These are phyloP conservation scores for Strigamia transsilvanica DNA, from an alignment of 2,888 invertebrate species.

Conservation along the genomic window DNA sequence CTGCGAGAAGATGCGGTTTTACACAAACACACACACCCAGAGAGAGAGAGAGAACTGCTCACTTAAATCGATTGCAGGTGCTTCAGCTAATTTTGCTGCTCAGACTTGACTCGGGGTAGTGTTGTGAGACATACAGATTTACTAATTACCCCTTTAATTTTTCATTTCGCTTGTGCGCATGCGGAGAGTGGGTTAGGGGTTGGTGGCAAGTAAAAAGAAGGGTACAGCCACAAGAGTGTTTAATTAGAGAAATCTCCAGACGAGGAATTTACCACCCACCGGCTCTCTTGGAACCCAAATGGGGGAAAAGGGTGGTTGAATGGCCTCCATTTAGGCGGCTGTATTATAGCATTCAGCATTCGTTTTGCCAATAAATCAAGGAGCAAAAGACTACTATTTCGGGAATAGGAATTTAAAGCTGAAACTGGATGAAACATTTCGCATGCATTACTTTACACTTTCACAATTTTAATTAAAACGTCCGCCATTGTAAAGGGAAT, in stretches of 20 bases:
- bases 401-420: slow-evolving; percentile 44
- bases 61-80: neutral
- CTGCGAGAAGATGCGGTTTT: slow-evolving; percentile 28
- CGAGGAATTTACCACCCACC: slow-evolving; percentile 41
- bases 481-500: slow-evolving; percentile 38
- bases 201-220: neutral
- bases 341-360: slow-evolving; percentile 46
- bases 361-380: slow-evolving; percentile 48
- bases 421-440: slow-evolving; percentile 29
- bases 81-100: slow-evolving; percentile 19
- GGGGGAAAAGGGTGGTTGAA: slow-evolving; percentile 19
- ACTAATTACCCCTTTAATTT: slow-evolving; percentile 46
- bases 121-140: slow-evolving; percentile 36
- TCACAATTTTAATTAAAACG: slow-evolving; percentile 23
- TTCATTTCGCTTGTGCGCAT: slow-evolving; percentile 25
- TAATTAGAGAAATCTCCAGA: slow-evolving; percentile 40
- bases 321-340: slow-evolving; percentile 36
- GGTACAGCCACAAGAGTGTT: slow-evolving; percentile 24
- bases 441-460: slow-evolving; percentile 1
- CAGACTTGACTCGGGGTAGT: neutral
- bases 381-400: slow-evolving; percentile 37
- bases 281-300: slow-evolving; percentile 24
- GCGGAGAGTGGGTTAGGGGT: neutral
- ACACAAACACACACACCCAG: neutral
- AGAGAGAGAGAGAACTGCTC: neutral